Percentiles rank a stretch among this genome's conserved stretches.
phyloP scores from a whole-genome alignment of 2,113 vertebrate genomes.

The Anguilla rostrata region DNA sequence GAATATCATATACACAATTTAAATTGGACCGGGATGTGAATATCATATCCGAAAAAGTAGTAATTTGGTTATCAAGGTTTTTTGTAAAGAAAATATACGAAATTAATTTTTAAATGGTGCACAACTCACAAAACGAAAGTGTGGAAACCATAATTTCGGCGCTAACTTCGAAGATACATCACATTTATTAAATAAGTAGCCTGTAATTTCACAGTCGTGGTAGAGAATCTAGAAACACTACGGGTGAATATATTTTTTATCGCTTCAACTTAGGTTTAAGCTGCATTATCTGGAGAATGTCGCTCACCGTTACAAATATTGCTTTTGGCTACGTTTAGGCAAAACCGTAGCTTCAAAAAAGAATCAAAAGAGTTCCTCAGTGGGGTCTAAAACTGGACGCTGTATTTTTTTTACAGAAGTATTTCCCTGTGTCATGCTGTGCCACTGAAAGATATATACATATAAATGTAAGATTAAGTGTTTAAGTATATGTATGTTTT shows the following conservation, averaged over 20 bases:
- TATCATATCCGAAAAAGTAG: not conserved
- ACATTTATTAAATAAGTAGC: not conserved
- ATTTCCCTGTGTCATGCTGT: not conserved
- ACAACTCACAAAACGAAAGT: not conserved
- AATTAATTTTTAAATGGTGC: not conserved
- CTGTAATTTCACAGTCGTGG: not conserved
- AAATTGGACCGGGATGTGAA: slow-evolving; percentile 11
- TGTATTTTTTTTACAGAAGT: not conserved
- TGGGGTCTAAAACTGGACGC: not conserved
- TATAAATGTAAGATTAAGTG: too few relatives aligned
- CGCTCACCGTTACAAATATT: too few relatives aligned
- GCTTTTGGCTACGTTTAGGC: too few relatives aligned
- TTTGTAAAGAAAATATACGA: not conserved
- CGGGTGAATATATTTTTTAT: not conserved
- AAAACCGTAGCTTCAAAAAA: not conserved
- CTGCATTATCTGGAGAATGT: not conserved
- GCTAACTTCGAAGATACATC: not conserved
- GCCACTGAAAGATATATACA: not conserved
- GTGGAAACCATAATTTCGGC: not conserved
- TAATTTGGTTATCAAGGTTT: not conserved
- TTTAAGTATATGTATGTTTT: too few relatives aligned
- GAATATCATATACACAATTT: slow-evolving; percentile 11
- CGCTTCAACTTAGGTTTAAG: not conserved
- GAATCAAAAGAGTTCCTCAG: too few relatives aligned
- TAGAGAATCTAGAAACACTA: not conserved